Base-by-base conservation (phyloP, 2,113 vertebrate genomes). In the Euleptes europaea region DNA sequence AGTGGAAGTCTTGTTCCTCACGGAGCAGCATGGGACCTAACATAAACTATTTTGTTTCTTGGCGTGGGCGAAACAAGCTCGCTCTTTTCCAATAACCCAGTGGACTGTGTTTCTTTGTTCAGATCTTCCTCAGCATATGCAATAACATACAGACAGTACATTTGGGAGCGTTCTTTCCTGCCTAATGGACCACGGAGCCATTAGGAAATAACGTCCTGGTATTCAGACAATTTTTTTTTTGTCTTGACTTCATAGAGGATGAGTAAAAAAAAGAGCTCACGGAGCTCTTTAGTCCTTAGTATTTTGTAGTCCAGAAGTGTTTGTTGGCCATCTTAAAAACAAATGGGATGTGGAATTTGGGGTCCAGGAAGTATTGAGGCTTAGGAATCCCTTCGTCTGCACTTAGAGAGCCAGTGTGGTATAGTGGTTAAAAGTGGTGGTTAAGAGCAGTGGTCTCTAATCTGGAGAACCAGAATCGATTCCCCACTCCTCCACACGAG, bases 241-340 rank as follows among this genome's bases (percentile, higher is more conserved):
- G 63, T 49, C 87, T 92, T 77, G 88, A 78, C 80, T 57, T 75
- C 86, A 90, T 23, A 65, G 78, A 44, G 80, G 88, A 77, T 88
- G 86, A 89, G 77, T 90, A 86, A 83, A 83, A 66, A 26, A 2
- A 83, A 63, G 26, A 26, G 2, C 28, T 21, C 8, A 21, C 9
- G 26, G 26, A 72, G 57, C 42, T 72, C 26, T 54, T 57, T 42
- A 42, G 49, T 51, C 9, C 49, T 51, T 44, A 51, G 12, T 14
- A 51, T 51, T 51, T 14, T 14, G 49, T 51, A 51, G 49, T 10
- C 10, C 49, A 51, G 49, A 51, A 13, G 49, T 51, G 2, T 51
- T 51, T 51, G 49, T 2, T 51, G 49, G 49, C 49, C 13, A 51
- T 51, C 7, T 51, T 51, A 7, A 13, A n/a, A 51, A 51, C 49